Percentiles rank a stretch among this genome's conserved stretches.
Evolutionary conservation across 2,113 vertebrate species (phyloP).

Genomic region (Brevimyrus niger): DNA sequence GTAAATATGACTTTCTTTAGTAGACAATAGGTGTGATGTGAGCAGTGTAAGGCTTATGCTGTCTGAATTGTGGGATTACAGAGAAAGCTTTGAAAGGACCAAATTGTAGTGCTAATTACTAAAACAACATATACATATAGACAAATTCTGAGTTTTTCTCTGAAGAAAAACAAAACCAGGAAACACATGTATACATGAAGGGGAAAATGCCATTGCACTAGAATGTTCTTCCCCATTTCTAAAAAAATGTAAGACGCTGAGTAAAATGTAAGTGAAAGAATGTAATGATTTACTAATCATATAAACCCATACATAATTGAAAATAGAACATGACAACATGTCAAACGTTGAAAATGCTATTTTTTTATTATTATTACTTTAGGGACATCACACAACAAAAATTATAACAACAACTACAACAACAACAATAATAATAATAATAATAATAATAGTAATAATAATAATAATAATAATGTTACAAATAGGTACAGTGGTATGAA

Average conservation of each 20-base stretch:
- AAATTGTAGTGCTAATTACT: not conserved
- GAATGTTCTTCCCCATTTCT: not conserved
- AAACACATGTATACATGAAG: not conserved
- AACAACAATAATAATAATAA: no score
- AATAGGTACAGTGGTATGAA: no score
- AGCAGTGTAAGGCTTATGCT: not conserved
- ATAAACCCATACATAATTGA: not conserved
- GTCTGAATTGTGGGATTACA: not conserved
- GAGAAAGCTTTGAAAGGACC: not conserved
- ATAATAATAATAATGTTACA: no score
- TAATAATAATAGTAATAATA: no score
- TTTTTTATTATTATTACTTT: no score
- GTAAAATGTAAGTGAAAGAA: not conserved
- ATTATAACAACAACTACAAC: no score
- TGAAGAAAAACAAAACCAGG: not conserved
- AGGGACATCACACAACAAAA: no score
- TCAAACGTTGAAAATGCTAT: not conserved
- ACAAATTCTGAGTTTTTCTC: not conserved
- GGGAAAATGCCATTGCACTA: not conserved
- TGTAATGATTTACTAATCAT: not conserved
- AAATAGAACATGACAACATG: not conserved
- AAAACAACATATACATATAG: not conserved
- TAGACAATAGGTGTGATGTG: not conserved
- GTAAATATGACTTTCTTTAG: not conserved
- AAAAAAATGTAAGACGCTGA: not conserved